phyloP scores from a whole-genome alignment of 2,888 invertebrate genomes.

The Conops quadrifasciatus region DNA sequence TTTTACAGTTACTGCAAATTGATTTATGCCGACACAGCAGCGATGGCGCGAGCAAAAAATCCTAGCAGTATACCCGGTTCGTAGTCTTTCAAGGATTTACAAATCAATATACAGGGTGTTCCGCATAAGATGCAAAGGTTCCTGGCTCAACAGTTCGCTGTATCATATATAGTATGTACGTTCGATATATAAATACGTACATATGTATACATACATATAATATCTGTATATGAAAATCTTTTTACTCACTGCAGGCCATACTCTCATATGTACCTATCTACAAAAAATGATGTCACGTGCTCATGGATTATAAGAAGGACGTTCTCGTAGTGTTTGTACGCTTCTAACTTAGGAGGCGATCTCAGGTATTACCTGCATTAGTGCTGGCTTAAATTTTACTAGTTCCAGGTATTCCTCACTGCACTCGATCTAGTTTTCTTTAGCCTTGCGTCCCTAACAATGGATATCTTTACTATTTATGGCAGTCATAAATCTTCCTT shows the following conservation, averaged over 20 bases:
- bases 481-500: slow-evolving; percentile 2
- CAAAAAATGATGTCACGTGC: background rate
- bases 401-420: background rate
- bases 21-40: slow-evolving; percentile 17
- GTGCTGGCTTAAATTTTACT: background rate
- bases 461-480: background rate
- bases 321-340: background rate
- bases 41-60: background rate
- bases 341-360: background rate
- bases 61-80: background rate
- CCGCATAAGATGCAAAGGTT: too few relatives aligned
- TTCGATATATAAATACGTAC: too few relatives aligned
- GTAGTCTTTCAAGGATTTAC: background rate
- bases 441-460: background rate
- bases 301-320: background rate
- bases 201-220: too few relatives aligned
- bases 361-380: background rate
- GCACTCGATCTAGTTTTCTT: background rate
- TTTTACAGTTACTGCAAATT: slow-evolving; percentile 11
- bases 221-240: too few relatives aligned
- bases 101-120: background rate
- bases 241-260: too few relatives aligned
- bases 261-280: too few relatives aligned
- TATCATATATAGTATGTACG: too few relatives aligned
- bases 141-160: too few relatives aligned